phyloP scores from a whole-genome alignment of 1,140 invertebrate species.

The Zaprionus capensis region DNA sequence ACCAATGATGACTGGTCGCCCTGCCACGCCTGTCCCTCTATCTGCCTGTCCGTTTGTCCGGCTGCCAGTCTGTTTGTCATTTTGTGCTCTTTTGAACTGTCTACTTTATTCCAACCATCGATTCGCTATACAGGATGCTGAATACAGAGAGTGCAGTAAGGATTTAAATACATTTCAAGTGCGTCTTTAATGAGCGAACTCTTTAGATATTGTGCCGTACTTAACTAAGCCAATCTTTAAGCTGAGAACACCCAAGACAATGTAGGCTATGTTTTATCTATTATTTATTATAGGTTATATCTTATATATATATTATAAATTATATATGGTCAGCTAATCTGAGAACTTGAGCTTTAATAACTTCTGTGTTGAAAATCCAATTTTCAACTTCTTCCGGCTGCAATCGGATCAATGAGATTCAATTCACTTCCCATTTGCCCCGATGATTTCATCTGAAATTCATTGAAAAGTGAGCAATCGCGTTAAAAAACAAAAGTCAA shows the following conservation, averaged over 20 bases:
- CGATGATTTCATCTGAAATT: constrained; percentile 24
- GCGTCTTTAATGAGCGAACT: background rate
- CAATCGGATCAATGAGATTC: background rate
- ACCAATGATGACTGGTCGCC: constrained; percentile 25
- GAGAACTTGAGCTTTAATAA: too few relatives aligned
- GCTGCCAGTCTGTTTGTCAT: constrained; percentile 15
- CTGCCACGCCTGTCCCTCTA: background rate
- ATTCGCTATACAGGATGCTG: background rate
- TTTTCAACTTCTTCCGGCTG: background rate
- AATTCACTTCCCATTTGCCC: background rate
- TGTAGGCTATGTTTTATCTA: too few relatives aligned
- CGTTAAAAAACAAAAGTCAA: constrained; percentile 5
- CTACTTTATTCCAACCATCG: constrained; percentile 1
- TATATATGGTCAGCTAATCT: too few relatives aligned
- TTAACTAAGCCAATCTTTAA: background rate
- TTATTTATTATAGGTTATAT: too few relatives aligned
- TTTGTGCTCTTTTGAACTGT: constrained; percentile 13
- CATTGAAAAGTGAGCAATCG: constrained; percentile 13
- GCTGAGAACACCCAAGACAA: background rate
- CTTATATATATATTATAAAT: too few relatives aligned
- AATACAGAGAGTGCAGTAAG: background rate
- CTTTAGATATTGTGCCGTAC: background rate
- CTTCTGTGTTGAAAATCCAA: background rate
- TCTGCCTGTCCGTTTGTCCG: background rate
- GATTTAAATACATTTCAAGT: background rate